These are phyloP conservation scores for Bagarius yarrelli DNA, from an alignment of 2,113 vertebrate genomes.

Conservation along the genomic window DNA sequence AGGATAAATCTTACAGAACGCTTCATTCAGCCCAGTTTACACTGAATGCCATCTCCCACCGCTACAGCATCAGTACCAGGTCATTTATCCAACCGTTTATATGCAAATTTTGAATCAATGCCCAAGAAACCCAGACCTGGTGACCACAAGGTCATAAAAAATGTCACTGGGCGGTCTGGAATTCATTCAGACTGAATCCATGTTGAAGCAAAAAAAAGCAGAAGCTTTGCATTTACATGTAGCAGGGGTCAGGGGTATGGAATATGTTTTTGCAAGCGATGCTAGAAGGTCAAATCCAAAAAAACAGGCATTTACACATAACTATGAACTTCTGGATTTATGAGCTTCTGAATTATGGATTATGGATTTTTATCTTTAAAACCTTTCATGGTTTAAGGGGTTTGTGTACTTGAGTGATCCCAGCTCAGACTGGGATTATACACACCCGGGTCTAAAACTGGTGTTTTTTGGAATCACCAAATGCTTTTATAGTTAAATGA, in stretches of 20 bases:
- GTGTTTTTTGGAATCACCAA: no score
- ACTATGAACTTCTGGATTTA: neutral
- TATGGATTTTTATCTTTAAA: neutral
- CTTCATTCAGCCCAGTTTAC: conserved; percentile 4
- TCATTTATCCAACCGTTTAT: conserved; percentile 8
- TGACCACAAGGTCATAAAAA: neutral
- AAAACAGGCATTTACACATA: neutral
- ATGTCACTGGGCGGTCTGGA: neutral
- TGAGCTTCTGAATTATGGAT: neutral
- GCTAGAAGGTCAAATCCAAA: neutral
- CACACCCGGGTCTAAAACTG: no score
- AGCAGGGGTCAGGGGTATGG: neutral
- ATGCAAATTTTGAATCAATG: neutral
- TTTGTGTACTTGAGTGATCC: neutral
- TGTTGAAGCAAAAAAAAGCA: neutral
- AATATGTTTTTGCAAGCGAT: neutral
- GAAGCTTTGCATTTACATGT: neutral
- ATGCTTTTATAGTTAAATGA: no score
- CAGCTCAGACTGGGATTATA: no score
- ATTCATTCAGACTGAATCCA: neutral
- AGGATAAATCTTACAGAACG: conserved; percentile 16
- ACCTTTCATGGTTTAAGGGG: neutral
- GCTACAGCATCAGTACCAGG: neutral
- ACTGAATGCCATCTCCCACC: neutral
- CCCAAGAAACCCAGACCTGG: neutral